Evolutionary conservation across 2,113 vertebrate species (phyloP).

Genomic region (Leiothrix lutea): DNA sequence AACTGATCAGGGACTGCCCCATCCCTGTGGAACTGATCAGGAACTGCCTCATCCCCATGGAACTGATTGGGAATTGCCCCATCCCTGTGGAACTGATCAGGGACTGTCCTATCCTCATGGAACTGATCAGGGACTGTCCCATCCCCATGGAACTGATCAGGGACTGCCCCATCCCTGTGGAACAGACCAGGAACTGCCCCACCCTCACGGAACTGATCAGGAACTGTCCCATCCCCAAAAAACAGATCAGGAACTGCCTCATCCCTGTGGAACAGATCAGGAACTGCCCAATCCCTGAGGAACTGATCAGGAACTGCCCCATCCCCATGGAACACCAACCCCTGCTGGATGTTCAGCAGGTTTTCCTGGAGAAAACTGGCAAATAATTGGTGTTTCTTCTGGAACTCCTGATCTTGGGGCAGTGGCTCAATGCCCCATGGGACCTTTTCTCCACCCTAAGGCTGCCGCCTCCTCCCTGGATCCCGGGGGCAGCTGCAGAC

Average conservation of each 20-base stretch:
- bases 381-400: accelerated
- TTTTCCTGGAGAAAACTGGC: not conserved
- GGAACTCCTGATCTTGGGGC: too few species aligned
- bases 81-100: not conserved
- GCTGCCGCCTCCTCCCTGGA: accelerated
- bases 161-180: not conserved
- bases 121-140: not conserved
- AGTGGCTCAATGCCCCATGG: accelerated
- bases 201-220: accelerated
- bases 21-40: not conserved
- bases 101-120: accelerated
- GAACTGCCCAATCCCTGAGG: not conserved
- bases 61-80: not conserved
- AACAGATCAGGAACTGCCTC: not conserved
- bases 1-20: not conserved
- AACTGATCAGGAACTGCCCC: not conserved
- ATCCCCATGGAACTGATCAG: too few species aligned
- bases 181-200: not conserved
- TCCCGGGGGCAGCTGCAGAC: not conserved
- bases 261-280: accelerated
- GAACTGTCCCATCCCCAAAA: not conserved
- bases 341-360: not conserved
- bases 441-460: not conserved
- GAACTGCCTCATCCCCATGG: not conserved
- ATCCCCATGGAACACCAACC: accelerated